These are phyloP conservation scores for Atherix ibis DNA, from an alignment of 2,888 invertebrate genomes.

Conservation along the genomic window DNA sequence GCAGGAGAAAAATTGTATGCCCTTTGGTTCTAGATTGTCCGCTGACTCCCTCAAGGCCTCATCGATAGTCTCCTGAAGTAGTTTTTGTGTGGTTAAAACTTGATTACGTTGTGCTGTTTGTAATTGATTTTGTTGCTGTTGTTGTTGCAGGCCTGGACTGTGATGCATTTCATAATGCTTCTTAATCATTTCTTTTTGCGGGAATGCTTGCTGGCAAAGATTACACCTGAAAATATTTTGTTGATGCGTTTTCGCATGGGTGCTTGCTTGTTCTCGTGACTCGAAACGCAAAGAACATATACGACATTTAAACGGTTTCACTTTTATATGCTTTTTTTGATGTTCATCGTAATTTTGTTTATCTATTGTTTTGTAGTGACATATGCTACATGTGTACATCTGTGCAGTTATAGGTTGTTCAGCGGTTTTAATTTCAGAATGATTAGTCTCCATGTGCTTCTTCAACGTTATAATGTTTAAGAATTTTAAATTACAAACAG, in stretches of 20 bases:
- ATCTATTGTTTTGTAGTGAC: conserved; percentile 30
- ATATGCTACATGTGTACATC: conserved; percentile 28
- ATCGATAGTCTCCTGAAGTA: conserved; percentile 32
- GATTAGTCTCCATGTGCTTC: conserved; percentile 32
- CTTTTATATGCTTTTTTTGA: conserved; percentile 29
- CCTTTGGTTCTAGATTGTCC: conserved; percentile 16
- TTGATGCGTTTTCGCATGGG: conserved; percentile 33
- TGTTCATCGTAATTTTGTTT: conserved; percentile 30
- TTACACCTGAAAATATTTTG: conserved; percentile 32
- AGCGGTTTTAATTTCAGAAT: conserved; percentile 14
- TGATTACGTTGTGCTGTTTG: conserved; percentile 8
- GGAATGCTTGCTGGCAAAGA: conserved; percentile 29
- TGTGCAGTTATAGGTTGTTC: conserved; percentile 17
- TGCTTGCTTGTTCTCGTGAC: conserved; percentile 30
- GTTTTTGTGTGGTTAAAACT: conserved; percentile 25
- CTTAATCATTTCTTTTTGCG: conserved; percentile 28
- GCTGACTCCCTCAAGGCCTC: conserved; percentile 31
- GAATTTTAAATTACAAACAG: conserved; percentile 29
- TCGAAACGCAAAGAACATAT: conserved; percentile 32
- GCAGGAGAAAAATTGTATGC: conserved; percentile 33
- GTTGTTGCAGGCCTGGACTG: conserved; percentile 13
- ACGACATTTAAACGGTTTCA: conserved; percentile 34
- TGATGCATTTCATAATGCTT: conserved; percentile 34
- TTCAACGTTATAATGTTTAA: conserved; percentile 27
- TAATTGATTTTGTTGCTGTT: conserved; percentile 15